phyloP scores from a whole-genome alignment of 1,140 invertebrate species.

The Sinella curviseta region DNA sequence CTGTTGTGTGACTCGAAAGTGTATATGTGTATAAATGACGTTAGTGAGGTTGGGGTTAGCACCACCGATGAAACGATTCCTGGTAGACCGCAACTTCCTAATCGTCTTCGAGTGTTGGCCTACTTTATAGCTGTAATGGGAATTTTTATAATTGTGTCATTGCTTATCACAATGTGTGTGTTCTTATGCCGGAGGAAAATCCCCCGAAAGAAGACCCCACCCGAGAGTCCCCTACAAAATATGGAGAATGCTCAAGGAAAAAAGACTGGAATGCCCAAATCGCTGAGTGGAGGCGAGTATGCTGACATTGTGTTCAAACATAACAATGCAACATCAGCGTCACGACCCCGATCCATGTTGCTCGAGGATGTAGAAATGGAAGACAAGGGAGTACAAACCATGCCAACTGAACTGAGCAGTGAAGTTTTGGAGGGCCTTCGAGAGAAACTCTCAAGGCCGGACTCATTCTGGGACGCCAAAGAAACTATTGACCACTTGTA shows the following conservation, averaged over 20 bases:
- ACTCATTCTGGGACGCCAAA: constrained; percentile 70
- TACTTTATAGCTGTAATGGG: constrained; percentile 45
- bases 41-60: constrained; percentile 8
- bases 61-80: constrained; percentile 24
- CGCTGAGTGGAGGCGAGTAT: neutral
- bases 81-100: constrained; percentile 32
- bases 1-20: constrained; percentile 32
- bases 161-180: constrained; percentile 42
- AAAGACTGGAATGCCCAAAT: constrained; percentile 6
- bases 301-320: neutral
- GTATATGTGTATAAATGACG: constrained; percentile 40
- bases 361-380: constrained; percentile 53
- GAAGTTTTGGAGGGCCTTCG: constrained; percentile 69
- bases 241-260: constrained; percentile 16
- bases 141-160: constrained; percentile 38
- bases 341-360: constrained; percentile 36
- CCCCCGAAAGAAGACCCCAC: neutral
- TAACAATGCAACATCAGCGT: neutral
- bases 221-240: neutral
- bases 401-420: constrained; percentile 72
- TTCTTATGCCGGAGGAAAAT: constrained; percentile 32
- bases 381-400: constrained; percentile 70
- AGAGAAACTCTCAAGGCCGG: constrained; percentile 69
- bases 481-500: constrained; percentile 77
- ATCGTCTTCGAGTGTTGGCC: constrained; percentile 39